Evolutionary conservation across 2,797 vertebrate genomes (phyloP), one percentile per base, ranked within the genome.

Genomic region (Tinamus major): DNA sequence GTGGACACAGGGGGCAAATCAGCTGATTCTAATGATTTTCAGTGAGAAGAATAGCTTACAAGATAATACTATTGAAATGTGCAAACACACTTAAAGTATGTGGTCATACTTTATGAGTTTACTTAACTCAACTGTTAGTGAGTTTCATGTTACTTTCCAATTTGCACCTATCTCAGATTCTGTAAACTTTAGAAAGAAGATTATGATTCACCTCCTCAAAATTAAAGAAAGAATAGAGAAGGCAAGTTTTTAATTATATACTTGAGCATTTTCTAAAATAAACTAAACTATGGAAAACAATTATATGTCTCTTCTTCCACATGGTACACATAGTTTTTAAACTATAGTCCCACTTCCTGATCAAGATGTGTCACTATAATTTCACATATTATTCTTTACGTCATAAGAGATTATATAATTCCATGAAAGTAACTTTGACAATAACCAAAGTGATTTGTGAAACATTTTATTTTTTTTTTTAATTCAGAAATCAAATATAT

Each of bases 1-100:
- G 2, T 0, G 23, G 26, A 3, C 2, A 24, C 35, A 68, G 16
- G 37, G 9, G 6, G 18, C 3, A 78, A 87, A 53, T 17, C 13
- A 70, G 18, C 2, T 4, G 17, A 5, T 67, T 53, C 3, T 21
- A 89, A 67, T 23, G 1, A 19, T 2, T 33, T 49, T 5, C 4
- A 62, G 21, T 1, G 20, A 87, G 27, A 56, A 91, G 69, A 53
- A 59, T 21, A 41, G 41, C 21, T 49, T 31, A 4, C 2, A 55
- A 49, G 18, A 31, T 10, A 37, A 31, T 37, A 51, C 1, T 63
- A 8, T 17, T 9, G 3, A 14, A 81, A 67, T 17, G 17, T 44
- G 35, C 3, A 48, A 65, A 62, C 9, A 3, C 3, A 64, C 46
- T 42, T 82, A 55, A 85, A 80, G 87, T 15, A 62, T 4, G 6